Percentiles rank a stretch among this genome's conserved stretches.
Evolutionary conservation across 2,113 vertebrate species (phyloP).

Genomic region (Baryphthengus martii): DNA sequence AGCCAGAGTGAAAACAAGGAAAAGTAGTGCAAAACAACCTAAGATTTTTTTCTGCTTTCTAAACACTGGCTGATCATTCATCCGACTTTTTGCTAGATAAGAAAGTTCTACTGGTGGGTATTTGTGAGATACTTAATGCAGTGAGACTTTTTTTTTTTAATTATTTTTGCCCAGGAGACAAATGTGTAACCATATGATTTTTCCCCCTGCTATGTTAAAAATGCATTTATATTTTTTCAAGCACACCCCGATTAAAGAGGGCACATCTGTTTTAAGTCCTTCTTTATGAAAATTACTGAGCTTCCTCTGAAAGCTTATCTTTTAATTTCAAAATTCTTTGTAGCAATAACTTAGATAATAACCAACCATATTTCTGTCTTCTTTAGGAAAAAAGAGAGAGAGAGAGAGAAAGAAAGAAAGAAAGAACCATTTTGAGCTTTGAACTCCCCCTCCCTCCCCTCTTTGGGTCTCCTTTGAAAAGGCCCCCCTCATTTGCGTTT

Average conservation of each 20-base stretch:
- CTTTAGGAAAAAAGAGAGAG: slow-evolving; percentile 37
- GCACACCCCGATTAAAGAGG: slow-evolving; percentile 71
- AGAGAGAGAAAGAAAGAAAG: not conserved
- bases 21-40: not conserved
- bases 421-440: slow-evolving; percentile 67
- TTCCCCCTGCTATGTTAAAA: slow-evolving; percentile 70
- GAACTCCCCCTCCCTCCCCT: slow-evolving; percentile 68
- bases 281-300: slow-evolving; percentile 76
- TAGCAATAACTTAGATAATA: slow-evolving; percentile 79
- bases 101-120: slow-evolving; percentile 7
- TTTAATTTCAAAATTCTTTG: slow-evolving; percentile 80
- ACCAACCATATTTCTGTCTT: slow-evolving; percentile 73
- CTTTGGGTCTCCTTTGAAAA: slow-evolving; percentile 66
- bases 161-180: slow-evolving; percentile 57
- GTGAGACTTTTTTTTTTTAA: slow-evolving; percentile 3
- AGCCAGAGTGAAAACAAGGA: not conserved
- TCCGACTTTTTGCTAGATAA: not conserved
- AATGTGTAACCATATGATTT: slow-evolving; percentile 29
- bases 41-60: not conserved
- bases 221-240: slow-evolving; percentile 67
- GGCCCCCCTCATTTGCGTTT: slow-evolving; percentile 80
- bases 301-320: slow-evolving; percentile 73
- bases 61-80: not conserved
- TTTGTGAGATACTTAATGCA: not conserved
- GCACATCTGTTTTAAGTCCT: slow-evolving; percentile 78